Percentiles rank a stretch among this genome's conserved stretches.
Evolutionary conservation across 2,888 invertebrate genomes (phyloP).

Genomic region (Phrixothrix hirtus): DNA sequence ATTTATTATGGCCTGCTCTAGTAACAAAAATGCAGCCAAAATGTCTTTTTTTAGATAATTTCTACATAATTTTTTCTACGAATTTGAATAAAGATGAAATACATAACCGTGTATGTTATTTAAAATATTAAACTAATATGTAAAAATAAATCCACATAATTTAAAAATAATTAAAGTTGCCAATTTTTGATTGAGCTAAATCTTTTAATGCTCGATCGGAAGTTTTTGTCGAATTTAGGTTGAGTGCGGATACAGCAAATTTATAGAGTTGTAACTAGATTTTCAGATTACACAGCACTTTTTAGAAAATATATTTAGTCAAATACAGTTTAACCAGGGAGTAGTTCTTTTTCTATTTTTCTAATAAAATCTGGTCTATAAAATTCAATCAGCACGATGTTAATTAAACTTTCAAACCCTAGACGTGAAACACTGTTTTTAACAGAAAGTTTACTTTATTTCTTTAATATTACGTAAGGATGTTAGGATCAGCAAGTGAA

Average conservation of each 20-base stretch:
- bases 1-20: no score
- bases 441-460: constrained; percentile 3
- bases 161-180: constrained; percentile 38
- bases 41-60: no score
- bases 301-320: constrained; percentile 33
- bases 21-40: no score
- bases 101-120: constrained; percentile 17
- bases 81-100: no score
- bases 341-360: no score
- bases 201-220: constrained; percentile 42
- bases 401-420: no score
- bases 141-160: constrained; percentile 31
- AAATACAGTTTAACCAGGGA: constrained; percentile 20
- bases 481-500: constrained; percentile 8
- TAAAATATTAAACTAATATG: constrained; percentile 35
- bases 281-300: constrained; percentile 35
- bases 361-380: no score
- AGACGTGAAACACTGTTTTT: no score
- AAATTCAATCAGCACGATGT: no score
- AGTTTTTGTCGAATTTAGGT: constrained; percentile 40
- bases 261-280: constrained; percentile 31
- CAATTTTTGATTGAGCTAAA: constrained; percentile 41
- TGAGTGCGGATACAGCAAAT: constrained; percentile 39
- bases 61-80: no score
- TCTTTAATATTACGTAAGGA: constrained; percentile 7